Base-by-base conservation (phyloP, 2,888 invertebrate species). In the Rotaria sp. region DNA sequence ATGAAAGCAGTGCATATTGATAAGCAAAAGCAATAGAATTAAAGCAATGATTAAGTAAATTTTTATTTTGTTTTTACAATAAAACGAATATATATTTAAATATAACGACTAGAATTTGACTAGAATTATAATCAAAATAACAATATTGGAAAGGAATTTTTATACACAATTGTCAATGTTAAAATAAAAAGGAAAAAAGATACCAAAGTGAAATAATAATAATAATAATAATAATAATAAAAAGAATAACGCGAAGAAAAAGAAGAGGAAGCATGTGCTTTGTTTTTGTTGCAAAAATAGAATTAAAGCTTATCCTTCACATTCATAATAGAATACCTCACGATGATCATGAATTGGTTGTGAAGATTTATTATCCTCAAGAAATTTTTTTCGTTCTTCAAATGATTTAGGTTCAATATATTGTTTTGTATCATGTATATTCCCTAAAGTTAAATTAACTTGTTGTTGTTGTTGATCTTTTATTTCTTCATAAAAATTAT, bases 401-500 rank as follows among this genome's bases (percentile, higher is more conserved):
- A 38, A 38, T 35, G 74, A 74, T 74, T 74, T 74, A 2, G 74
- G 35, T 74, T 74, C 74, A 38, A 74, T 35, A 74, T 74, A 80
- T 10, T 50, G 3, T 18, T 50, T 50, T 3, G 4, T 13, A 18
- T 50, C 50, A 26, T 30, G 80, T 7, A 26, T 41, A 45, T 41
- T 15, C 26, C 80, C 80, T 45, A 80, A 11, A 80, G 26, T 45
- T 45, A 45, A 45, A 80, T 45, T 8, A 80, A 24, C 13, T 41
- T 5, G 24, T 75, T 80, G 80, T n/a, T 80, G 75, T 26, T 80
- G 45, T 41, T 75, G 80, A 26, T 80, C 80, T 45, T 80, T 80
- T 45, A 80, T 80, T 80, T 80, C 80, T 45, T 80, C 80, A 45
- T 80, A 80, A n/a, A 80, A 80, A 80, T 80, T 45, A 80, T 80